A percentile compares a stretch with the other conserved stretches of the same genome.
Conservation (phyloP, 2,113 vertebrate genomes). For the Callithrix jacchus region DNA sequence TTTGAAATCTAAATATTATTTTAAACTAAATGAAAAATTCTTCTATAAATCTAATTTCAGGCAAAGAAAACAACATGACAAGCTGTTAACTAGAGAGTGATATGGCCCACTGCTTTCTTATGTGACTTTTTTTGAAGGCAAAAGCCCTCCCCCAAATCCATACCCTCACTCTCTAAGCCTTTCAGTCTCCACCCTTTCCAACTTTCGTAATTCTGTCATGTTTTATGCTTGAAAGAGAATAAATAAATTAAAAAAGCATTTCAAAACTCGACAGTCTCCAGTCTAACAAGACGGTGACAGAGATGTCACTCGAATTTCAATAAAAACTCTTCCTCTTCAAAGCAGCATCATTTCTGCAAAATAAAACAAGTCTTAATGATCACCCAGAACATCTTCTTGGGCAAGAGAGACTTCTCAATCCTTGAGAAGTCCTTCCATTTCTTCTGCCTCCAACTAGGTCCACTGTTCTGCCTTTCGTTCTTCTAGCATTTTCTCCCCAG, state of each 20-base stretch:
- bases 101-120: background rate
- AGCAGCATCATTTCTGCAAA: background rate
- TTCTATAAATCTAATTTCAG: background rate
- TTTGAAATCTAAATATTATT: conserved; percentile 70
- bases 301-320: background rate
- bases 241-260: background rate
- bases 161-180: background rate
- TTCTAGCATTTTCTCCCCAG: conserved; percentile 93
- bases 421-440: conserved; percentile 88
- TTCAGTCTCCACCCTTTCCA: background rate
- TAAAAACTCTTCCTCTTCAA: background rate
- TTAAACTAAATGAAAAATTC: conserved; percentile 61
- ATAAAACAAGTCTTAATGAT: conserved; percentile 74
- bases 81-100: background rate
- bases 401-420: conserved; percentile 88
- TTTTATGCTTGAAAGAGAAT: background rate
- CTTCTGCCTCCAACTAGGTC: conserved; percentile 90
- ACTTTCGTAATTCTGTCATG: background rate
- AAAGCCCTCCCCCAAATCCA: background rate
- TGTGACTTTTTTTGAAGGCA: background rate
- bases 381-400: conserved; percentile 88
- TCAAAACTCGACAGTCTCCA: background rate
- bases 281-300: background rate
- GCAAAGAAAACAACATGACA: conserved; percentile 10
- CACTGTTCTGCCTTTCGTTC: conserved; percentile 89